phyloP scores from a whole-genome alignment of 2,113 vertebrate species.

The Notiomystis cincta region DNA sequence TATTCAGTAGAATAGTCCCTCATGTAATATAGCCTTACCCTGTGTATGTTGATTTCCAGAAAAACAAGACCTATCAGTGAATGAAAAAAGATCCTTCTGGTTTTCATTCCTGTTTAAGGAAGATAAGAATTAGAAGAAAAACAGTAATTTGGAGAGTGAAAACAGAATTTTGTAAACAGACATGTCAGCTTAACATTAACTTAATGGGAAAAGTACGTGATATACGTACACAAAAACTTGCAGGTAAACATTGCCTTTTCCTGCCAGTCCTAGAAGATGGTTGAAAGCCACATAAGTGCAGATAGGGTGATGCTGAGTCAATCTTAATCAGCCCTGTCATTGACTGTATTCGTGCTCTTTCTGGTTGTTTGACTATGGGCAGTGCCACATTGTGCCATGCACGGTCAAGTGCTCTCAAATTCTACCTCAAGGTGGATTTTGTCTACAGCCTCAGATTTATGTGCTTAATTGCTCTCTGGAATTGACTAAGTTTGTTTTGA shows the following conservation, averaged over 20 bases:
- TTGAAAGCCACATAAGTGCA: not conserved
- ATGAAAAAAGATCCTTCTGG: not conserved
- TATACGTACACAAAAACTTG: not conserved
- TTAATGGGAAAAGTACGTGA: not conserved
- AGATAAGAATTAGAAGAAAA: slow-evolving; percentile 7
- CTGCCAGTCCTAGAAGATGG: not conserved
- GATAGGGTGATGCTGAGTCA: not conserved
- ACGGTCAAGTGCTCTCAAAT: not conserved
- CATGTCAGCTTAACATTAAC: not conserved
- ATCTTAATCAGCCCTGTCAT: not conserved
- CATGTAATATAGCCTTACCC: not conserved
- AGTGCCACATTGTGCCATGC: not conserved
- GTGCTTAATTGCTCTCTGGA: not conserved
- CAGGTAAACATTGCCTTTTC: not conserved
- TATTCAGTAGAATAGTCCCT: not conserved
- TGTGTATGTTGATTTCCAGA: not conserved
- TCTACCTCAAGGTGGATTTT: not conserved
- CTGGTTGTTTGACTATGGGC: not conserved
- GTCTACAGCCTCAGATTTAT: not conserved
- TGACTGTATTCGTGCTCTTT: not conserved
- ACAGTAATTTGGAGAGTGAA: not conserved
- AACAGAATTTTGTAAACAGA: not conserved
- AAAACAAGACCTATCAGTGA: not conserved
- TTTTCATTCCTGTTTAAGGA: not conserved
- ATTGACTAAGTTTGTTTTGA: not conserved